phyloP scores from a whole-genome alignment of 1,140 invertebrate genomes.

The Globodera rostochiensis region DNA sequence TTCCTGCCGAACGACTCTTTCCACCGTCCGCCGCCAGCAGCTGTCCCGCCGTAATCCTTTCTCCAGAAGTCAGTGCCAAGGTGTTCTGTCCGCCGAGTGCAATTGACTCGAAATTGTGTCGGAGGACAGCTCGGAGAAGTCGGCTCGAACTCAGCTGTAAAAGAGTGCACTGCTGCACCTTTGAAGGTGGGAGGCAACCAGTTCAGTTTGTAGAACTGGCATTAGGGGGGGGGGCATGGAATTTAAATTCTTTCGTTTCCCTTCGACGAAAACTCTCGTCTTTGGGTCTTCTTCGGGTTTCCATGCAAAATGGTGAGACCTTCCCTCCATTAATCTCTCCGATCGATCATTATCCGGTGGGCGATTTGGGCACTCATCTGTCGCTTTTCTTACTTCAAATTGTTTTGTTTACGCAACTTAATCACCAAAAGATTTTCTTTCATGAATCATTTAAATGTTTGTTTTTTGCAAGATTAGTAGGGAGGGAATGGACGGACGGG shows the following conservation, averaged over 20 bases:
- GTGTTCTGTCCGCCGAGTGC: constrained; percentile 54
- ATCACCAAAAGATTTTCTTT: constrained; percentile 7
- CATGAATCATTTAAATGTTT: neutral
- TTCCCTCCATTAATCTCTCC: neutral
- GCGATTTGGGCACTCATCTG: neutral
- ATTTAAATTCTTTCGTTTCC: neutral
- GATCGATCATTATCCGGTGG: no score
- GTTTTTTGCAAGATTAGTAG: neutral
- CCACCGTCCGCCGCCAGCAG: neutral
- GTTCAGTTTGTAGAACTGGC: neutral
- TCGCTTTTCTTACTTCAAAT: neutral
- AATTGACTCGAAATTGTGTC: constrained; percentile 39
- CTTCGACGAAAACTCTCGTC: no score
- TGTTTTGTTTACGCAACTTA: constrained; percentile 15
- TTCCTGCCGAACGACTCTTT: constrained; percentile 11
- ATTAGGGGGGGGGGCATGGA: neutral
- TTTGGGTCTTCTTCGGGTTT: no score
- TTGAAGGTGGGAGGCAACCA: constrained; percentile 38
- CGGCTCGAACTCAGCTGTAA: constrained; percentile 41
- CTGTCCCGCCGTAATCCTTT: constrained; percentile 27
- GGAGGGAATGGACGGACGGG: no score
- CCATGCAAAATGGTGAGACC: neutral
- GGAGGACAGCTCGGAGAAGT: constrained; percentile 42
- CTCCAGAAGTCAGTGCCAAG: constrained; percentile 42
- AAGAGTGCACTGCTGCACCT: constrained; percentile 44